Evolutionary conservation across 2,888 invertebrate species (phyloP).

Genomic region (Sesamia inferens): DNA sequence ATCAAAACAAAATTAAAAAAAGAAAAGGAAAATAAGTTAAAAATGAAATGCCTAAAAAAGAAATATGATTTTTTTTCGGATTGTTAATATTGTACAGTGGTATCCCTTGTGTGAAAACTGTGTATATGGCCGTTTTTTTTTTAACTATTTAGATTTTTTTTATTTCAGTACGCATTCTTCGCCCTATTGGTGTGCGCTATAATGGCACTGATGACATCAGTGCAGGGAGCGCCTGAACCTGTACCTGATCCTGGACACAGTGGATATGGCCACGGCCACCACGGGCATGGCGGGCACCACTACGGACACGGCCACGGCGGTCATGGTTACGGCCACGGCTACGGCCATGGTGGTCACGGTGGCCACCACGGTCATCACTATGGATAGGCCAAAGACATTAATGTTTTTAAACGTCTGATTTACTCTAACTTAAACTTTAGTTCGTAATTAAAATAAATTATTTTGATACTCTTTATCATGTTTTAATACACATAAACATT

Average conservation of each 20-base stretch:
- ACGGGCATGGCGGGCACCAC: background rate
- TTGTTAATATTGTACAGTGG: background rate
- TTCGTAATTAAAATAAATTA: background rate
- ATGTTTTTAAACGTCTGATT: background rate
- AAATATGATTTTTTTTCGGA: too few species aligned
- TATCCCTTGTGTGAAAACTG: background rate
- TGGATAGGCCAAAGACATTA: background rate
- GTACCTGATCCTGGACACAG: background rate
- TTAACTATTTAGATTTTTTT: background rate
- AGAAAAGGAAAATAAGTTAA: background rate
- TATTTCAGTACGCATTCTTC: slow-evolving; percentile 40
- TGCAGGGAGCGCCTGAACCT: background rate
- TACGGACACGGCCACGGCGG: background rate
- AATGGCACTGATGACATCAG: slow-evolving; percentile 15
- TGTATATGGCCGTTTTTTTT: background rate
- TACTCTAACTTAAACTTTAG: background rate
- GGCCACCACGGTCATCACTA: background rate
- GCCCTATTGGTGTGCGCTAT: slow-evolving; percentile 32
- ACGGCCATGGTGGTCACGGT: background rate
- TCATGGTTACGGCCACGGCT: too few species aligned
- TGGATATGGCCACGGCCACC: background rate
- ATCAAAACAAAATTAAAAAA: too few species aligned
- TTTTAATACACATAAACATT: background rate
- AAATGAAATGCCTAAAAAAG: too few species aligned
- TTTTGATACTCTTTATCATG: background rate